Evolutionary conservation across 1,140 invertebrate species (phyloP).

Genomic region (Drosophila hydei): DNA sequence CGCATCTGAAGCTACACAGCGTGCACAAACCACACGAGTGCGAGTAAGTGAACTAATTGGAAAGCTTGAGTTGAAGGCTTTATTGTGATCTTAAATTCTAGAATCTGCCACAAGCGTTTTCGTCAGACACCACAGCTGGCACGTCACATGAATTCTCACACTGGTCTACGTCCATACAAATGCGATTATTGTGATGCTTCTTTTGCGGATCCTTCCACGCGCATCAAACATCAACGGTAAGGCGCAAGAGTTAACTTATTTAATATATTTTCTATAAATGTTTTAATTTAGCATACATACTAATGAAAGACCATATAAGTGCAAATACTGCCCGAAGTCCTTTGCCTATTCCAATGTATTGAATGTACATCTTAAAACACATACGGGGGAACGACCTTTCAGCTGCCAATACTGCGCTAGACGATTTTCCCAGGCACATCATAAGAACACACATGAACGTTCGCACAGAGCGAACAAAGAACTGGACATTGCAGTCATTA

Average conservation of each 20-base stretch:
- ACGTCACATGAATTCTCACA: slow-evolving; percentile 79
- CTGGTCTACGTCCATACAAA: slow-evolving; percentile 72
- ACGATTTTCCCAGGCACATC: slow-evolving; percentile 67
- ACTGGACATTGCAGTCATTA: slow-evolving; percentile 8
- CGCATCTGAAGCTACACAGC: slow-evolving; percentile 66
- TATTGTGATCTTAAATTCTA: slow-evolving; percentile 13
- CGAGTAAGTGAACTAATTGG: slow-evolving; percentile 59
- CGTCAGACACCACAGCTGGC: slow-evolving; percentile 68
- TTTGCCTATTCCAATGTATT: slow-evolving; percentile 79
- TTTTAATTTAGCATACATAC: slow-evolving; percentile 66
- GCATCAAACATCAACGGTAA: slow-evolving; percentile 86
- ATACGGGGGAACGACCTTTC: slow-evolving; percentile 70
- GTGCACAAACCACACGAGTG: slow-evolving; percentile 73
- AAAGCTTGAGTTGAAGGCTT: neutral
- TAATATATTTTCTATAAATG: neutral
- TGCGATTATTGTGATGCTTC: slow-evolving; percentile 87
- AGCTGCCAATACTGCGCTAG: slow-evolving; percentile 61
- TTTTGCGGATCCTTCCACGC: slow-evolving; percentile 87
- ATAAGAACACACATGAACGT: slow-evolving; percentile 74
- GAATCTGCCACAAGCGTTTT: slow-evolving; percentile 78
- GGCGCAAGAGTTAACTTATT: neutral
- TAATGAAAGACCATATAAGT: slow-evolving; percentile 75
- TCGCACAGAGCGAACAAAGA: slow-evolving; percentile 26
- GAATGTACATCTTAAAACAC: slow-evolving; percentile 66
- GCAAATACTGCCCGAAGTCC: slow-evolving; percentile 60